A percentile compares a stretch with the other conserved stretches of the same genome.
phyloP scores from a whole-genome alignment of 2,797 vertebrate species.

The Percopsis omiscomaycus region DNA sequence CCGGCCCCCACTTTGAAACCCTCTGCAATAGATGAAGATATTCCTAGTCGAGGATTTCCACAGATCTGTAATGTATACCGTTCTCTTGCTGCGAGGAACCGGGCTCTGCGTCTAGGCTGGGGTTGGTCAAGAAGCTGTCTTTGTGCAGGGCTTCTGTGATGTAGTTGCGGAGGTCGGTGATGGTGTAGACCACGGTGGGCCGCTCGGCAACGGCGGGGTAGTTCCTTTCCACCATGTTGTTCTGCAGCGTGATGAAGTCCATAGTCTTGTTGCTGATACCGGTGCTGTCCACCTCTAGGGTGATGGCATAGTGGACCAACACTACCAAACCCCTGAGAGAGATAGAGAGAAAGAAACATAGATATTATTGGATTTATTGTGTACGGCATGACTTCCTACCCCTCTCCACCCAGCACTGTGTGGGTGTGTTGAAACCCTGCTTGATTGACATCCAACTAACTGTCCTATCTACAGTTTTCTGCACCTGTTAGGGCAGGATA shows the following conservation, averaged over 20 bases:
- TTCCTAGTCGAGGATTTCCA: too few relatives aligned
- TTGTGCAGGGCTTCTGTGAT: conserved; percentile 87
- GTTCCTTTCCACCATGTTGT: conserved; percentile 88
- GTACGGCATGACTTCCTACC: background rate
- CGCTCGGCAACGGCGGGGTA: conserved; percentile 81
- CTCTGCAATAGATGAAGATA: too few relatives aligned
- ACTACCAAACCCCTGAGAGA: conserved; percentile 76
- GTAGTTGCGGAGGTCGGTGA: conserved; percentile 88
- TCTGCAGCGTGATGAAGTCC: conserved; percentile 88
- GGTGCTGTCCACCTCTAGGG: conserved; percentile 79
- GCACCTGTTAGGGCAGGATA: too few relatives aligned
- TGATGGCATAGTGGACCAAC: conserved; percentile 85
- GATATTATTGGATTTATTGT: too few relatives aligned
- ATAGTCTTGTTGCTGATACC: conserved; percentile 83
- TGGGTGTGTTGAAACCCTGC: too few relatives aligned
- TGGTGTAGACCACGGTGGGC: conserved; percentile 87
- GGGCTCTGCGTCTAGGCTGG: conserved; percentile 76
- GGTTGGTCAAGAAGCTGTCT: conserved; percentile 80
- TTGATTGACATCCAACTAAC: too few relatives aligned
- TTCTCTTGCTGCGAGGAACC: conserved; percentile 78
- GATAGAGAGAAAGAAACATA: background rate
- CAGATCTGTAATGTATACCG: conserved; percentile 66
- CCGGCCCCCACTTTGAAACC: too few relatives aligned
- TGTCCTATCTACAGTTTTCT: too few relatives aligned
- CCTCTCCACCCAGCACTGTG: too few relatives aligned